Evolutionary conservation across 1,140 invertebrate species (phyloP).

Genomic region (Drosophila pseudoananassae): DNA sequence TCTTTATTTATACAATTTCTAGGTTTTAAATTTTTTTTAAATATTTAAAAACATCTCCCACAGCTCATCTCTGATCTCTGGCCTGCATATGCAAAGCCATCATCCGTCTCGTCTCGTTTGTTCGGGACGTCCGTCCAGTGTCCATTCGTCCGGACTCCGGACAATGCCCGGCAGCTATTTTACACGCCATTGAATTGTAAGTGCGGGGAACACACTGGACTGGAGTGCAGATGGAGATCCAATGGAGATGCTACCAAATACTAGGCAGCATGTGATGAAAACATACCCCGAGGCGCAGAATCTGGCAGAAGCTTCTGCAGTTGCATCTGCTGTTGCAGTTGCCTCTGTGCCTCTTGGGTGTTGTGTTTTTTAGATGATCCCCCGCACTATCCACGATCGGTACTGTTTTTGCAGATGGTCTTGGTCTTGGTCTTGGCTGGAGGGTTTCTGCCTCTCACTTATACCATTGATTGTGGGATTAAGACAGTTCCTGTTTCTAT

Average conservation of each 20-base stretch:
- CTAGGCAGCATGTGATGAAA: slow-evolving; percentile 52
- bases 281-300: slow-evolving; percentile 1
- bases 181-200: slow-evolving; percentile 79
- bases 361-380: slow-evolving; percentile 20
- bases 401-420: slow-evolving; percentile 49
- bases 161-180: slow-evolving; percentile 74
- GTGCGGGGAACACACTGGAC: slow-evolving; percentile 30
- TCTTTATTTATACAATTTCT: too few species aligned
- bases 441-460: slow-evolving; percentile 44
- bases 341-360: slow-evolving; percentile 8
- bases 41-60: background rate
- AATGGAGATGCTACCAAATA: slow-evolving; percentile 34
- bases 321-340: slow-evolving; percentile 17
- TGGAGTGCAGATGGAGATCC: slow-evolving; percentile 13
- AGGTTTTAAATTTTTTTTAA: background rate
- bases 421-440: slow-evolving; percentile 27
- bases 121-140: slow-evolving; percentile 14
- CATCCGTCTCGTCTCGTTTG: slow-evolving; percentile 45
- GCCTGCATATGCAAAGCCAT: slow-evolving; percentile 27
- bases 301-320: slow-evolving; percentile 5
- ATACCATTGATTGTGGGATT: slow-evolving; percentile 74
- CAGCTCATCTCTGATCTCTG: slow-evolving; percentile 48
- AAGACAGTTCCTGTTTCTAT: slow-evolving; percentile 50
- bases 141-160: slow-evolving; percentile 13
- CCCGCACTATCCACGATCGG: slow-evolving; percentile 44